Percentiles rank a stretch among this genome's conserved stretches.
These are phyloP conservation scores for Pogonomyrmex californicus DNA, from an alignment of 1,140 invertebrate species.

Conservation along the genomic window DNA sequence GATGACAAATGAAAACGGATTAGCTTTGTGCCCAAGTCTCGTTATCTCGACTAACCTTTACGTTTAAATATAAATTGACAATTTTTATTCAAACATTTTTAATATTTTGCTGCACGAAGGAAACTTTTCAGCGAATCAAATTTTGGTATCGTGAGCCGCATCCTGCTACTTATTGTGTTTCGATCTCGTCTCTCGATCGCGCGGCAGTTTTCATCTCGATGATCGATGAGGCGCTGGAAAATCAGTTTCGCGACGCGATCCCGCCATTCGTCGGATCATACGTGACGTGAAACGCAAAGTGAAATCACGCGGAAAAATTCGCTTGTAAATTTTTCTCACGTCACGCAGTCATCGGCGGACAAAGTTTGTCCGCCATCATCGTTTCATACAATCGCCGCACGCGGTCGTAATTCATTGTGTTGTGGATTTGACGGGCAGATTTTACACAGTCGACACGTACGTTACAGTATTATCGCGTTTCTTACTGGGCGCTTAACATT, in stretches of 20 bases:
- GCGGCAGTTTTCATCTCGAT: constrained; percentile 33
- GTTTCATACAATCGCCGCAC: background rate
- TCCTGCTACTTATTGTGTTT: background rate
- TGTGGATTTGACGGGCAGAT: constrained; percentile 9
- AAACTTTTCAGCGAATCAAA: background rate
- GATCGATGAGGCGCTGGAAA: constrained; percentile 27
- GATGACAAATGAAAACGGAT: background rate
- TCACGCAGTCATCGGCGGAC: constrained; percentile 13
- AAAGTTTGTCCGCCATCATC: background rate
- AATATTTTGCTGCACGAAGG: background rate
- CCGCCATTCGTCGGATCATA: background rate
- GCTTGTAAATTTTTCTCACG: constrained; percentile 42
- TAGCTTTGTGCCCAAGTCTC: background rate
- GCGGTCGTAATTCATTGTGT: constrained; percentile 21
- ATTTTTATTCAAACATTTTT: background rate
- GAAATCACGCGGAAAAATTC: constrained; percentile 44
- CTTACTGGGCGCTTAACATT: background rate
- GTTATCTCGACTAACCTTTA: background rate
- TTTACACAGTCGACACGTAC: background rate
- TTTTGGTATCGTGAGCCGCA: background rate
- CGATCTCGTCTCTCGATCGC: background rate
- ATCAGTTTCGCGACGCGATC: constrained; percentile 13
- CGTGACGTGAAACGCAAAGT: background rate
- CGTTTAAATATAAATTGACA: too few relatives aligned
- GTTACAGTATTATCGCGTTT: background rate